A percentile compares a stretch with the other conserved stretches of the same genome.
These are phyloP conservation scores for Lasioglossum pauxillum DNA, from an alignment of 2,888 invertebrate species.

Conservation along the genomic window DNA sequence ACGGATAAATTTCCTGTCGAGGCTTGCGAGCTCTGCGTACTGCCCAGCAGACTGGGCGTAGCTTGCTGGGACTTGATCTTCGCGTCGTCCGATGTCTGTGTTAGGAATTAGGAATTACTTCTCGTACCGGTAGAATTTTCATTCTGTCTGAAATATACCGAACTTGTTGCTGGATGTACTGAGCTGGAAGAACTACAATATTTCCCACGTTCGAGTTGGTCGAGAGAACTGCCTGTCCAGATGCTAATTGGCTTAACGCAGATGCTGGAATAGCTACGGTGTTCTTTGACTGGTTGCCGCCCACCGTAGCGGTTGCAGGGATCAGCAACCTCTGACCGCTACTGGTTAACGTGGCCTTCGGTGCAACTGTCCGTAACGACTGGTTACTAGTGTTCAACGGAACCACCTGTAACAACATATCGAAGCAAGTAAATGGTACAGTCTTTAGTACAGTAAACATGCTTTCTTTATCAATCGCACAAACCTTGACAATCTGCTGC, in stretches of 20 bases:
- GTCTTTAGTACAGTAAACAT: neutral
- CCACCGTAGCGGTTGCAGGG: constrained; percentile 80
- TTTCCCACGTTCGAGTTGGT: constrained; percentile 83
- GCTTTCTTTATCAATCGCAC: constrained; percentile 14
- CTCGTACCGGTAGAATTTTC: too few species aligned
- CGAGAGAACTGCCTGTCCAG: constrained; percentile 82
- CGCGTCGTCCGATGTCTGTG: constrained; percentile 74
- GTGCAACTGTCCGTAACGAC: constrained; percentile 82
- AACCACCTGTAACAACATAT: constrained; percentile 75
- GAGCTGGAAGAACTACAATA: constrained; percentile 87
- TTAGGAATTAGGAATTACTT: constrained; percentile 12
- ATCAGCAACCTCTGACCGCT: constrained; percentile 83
- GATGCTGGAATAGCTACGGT: constrained; percentile 83
- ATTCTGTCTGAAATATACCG: constrained; percentile 10
- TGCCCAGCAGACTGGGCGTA: constrained; percentile 78
- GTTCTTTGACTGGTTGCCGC: constrained; percentile 77
- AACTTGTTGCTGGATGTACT: constrained; percentile 85
- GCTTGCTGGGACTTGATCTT: constrained; percentile 78
- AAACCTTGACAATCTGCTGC: constrained; percentile 82
- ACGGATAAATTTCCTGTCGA: constrained; percentile 75
- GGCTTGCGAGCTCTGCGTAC: constrained; percentile 76
- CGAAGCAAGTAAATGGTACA: neutral
- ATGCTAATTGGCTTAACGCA: constrained; percentile 83
- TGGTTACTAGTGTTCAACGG: constrained; percentile 80
- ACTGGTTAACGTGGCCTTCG: constrained; percentile 80